Evolutionary conservation across 2,113 vertebrate genomes (phyloP).

Genomic region (Gavia stellata): DNA sequence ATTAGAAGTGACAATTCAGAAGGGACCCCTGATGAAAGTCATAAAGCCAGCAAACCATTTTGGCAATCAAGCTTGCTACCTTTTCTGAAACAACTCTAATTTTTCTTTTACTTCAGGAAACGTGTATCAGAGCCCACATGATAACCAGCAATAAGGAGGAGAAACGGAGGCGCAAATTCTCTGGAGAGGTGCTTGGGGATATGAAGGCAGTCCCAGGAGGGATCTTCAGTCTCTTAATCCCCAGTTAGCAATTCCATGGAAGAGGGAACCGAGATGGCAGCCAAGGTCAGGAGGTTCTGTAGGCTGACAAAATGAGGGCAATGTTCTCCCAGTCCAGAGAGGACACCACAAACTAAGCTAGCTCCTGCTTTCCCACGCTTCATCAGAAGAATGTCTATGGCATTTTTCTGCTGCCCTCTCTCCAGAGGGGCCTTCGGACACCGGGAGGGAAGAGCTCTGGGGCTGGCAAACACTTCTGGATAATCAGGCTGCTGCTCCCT

Average conservation of each 20-base stretch:
- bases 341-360: neutral
- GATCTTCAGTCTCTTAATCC: neutral
- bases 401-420: neutral
- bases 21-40: neutral
- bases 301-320: neutral
- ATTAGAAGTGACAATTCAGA: neutral
- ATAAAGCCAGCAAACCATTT: neutral
- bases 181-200: neutral
- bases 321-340: neutral
- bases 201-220: neutral
- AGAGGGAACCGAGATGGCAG: neutral
- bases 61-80: neutral
- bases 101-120: neutral
- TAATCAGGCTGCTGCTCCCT: neutral
- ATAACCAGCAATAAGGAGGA: neutral
- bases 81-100: neutral
- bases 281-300: neutral
- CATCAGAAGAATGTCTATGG: neutral
- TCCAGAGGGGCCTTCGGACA: neutral
- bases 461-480: neutral
- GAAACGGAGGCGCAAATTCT: neutral
- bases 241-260: neutral
- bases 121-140: neutral
- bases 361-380: neutral
- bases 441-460: fast-evolving